Evolutionary conservation across 2,797 vertebrate species (phyloP), one percentile per base, ranked within the genome.

Genomic region (Etheostoma nigrum): DNA sequence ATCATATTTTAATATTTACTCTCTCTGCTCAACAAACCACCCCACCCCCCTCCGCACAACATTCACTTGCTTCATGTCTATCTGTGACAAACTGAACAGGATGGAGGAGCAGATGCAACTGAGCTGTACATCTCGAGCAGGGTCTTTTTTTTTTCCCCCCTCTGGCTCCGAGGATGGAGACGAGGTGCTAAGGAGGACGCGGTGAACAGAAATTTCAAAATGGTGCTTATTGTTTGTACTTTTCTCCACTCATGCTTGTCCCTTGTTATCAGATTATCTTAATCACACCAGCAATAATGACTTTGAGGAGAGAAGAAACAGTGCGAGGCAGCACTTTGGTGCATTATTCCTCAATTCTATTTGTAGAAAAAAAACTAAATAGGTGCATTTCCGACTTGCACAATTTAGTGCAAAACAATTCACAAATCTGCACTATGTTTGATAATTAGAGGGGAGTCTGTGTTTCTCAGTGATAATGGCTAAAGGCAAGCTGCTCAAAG

Each of bases 221-320:
- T 89, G 94, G 94, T 95, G 94, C 94, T 95, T 84, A 81, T 89
- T 85, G 83, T 93, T 91, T 89, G 78, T 92, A 86, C 54, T 91
- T 89, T 79, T 79, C 78, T 81, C 85, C 74, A 68, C 82, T 83
- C 84, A 86, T 83, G 74, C 86, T 85, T 57, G 48, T 47, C 78
- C 51, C 74, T 51, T 55, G 30, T 30, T 30, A 30, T 30, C 30
- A 30, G 30, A 30, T 86, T 80, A 84, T 93, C 86, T 93, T 90
- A 91, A 91, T 93, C 92, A 93, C 92, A 94, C 94, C 94, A 95
- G 95, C 94, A 95, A 95, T 95, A 95, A 94, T 81, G 84, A 90
- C 87, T 86, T 67, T 25, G 81, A 84, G 81, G 88, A 84, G 85
- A 67, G 69, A 67, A 67, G 71, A 79, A 54, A 47, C 74, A 55